Percentiles rank a stretch among this genome's conserved stretches.
Conservation (phyloP, 2,888 invertebrate species). For the Caradrina clavipalpis region DNA sequence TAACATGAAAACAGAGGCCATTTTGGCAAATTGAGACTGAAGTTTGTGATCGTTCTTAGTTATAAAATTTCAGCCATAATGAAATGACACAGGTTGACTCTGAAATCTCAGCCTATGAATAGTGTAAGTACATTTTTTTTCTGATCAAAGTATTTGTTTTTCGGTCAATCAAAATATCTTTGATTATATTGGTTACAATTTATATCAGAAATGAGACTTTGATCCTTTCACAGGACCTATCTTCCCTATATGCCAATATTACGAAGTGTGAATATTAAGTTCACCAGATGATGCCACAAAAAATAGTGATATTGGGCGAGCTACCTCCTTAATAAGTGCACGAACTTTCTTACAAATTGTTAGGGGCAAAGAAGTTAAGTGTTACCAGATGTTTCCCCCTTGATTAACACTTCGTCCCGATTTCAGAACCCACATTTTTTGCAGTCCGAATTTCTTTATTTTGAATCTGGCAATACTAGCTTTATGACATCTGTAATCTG, state of each 20-base stretch:
- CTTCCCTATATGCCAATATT: background rate
- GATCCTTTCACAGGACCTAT: background rate
- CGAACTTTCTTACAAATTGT: conserved; percentile 54
- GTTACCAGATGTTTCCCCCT: conserved; percentile 57
- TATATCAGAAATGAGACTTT: background rate
- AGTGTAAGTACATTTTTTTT: too few species aligned
- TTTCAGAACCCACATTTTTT: conserved; percentile 52
- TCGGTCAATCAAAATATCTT: too few species aligned
- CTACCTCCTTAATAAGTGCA: conserved; percentile 40
- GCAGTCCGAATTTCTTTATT: conserved; percentile 32
- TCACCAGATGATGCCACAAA: conserved; percentile 33
- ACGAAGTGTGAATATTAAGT: conserved; percentile 30
- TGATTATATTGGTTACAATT: background rate
- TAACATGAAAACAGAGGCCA: too few species aligned
- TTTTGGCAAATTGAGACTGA: too few species aligned
- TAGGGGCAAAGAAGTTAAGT: conserved; percentile 59
- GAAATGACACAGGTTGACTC: too few species aligned
- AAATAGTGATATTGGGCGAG: conserved; percentile 29
- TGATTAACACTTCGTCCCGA: conserved; percentile 57
- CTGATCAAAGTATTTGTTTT: too few species aligned
- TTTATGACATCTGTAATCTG: conserved; percentile 13
- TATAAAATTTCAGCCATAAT: too few species aligned
- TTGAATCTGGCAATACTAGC: conserved; percentile 44
- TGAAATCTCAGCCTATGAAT: too few species aligned
- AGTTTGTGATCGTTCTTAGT: too few species aligned